Conservation (phyloP, 2,888 invertebrate species). For the Vesta saturnalis region DNA sequence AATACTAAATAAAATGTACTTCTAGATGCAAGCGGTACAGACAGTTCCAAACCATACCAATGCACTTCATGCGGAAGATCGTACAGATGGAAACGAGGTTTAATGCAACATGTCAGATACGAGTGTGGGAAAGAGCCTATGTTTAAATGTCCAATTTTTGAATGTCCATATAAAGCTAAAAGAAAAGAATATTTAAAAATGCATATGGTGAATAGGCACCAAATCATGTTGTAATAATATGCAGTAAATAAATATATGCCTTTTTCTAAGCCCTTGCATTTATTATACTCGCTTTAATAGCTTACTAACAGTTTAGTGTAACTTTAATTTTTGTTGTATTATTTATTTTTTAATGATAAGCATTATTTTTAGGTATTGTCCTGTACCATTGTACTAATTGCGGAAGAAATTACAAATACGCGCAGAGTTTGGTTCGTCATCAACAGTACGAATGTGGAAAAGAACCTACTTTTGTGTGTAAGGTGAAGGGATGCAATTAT, state of each 20-base stretch:
- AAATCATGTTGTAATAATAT: neutral
- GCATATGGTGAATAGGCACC: neutral
- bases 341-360: too few species aligned
- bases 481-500: conserved; percentile 45
- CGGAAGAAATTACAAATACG: conserved; percentile 59
- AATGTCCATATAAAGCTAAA: conserved; percentile 34
- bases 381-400: neutral
- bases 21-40: too few species aligned
- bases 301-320: too few species aligned
- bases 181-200: conserved; percentile 30
- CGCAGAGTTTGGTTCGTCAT: conserved; percentile 67
- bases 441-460: conserved; percentile 56
- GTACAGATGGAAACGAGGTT: conserved; percentile 49
- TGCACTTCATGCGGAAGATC: conserved; percentile 56
- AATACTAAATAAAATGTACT: too few species aligned
- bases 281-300: too few species aligned
- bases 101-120: conserved; percentile 65
- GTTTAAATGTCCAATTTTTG: conserved; percentile 43
- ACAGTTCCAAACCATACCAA: too few species aligned
- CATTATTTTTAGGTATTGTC: too few species aligned
- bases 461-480: conserved; percentile 49
- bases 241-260: too few species aligned
- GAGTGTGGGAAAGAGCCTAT: conserved; percentile 69
- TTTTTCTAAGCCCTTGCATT: too few species aligned
- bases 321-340: too few species aligned